A percentile compares a stretch with the other conserved stretches of the same genome.
phyloP scores from a whole-genome alignment of 2,113 vertebrate genomes.

The Electrona antarctica region DNA sequence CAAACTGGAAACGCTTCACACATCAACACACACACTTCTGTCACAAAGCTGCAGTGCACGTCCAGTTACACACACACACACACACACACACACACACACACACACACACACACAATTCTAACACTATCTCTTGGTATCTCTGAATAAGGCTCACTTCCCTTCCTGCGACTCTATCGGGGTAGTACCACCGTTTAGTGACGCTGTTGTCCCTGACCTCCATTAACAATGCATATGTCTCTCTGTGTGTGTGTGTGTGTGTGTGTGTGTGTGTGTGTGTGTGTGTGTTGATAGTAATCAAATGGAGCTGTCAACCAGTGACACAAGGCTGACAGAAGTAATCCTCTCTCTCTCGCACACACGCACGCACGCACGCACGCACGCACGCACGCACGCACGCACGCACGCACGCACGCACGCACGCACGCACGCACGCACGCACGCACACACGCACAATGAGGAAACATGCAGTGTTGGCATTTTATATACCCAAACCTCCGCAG shows the following conservation, averaged over 20 bases:
- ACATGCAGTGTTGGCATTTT: slow-evolving; percentile 48
- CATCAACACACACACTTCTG: slow-evolving; percentile 26
- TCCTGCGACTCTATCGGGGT: not conserved
- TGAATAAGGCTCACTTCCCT: not conserved
- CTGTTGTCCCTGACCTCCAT: slow-evolving; percentile 52
- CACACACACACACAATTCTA: not conserved
- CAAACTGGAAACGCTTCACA: slow-evolving; percentile 36
- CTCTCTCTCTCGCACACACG: slow-evolving; percentile 13
- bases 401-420: slow-evolving; percentile 7
- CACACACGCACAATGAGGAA: slow-evolving; percentile 11
- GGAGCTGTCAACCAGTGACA: slow-evolving; percentile 50
- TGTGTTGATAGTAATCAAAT: slow-evolving; percentile 53
- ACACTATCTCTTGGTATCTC: not conserved
- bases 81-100: not conserved
- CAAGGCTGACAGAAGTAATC: slow-evolving; percentile 13
- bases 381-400: slow-evolving; percentile 8
- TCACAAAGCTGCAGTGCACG: slow-evolving; percentile 15
- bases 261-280: slow-evolving; percentile 42
- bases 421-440: not conserved
- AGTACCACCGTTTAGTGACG: slow-evolving; percentile 36
- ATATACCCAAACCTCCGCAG: slow-evolving; percentile 22
- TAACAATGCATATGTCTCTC: slow-evolving; percentile 54
- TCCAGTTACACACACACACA: slow-evolving; percentile 5
- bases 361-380: not conserved
- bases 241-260: slow-evolving; percentile 44